Base-by-base conservation (phyloP, 2,113 vertebrate species). In the Sinocyclocheilus anophthalmus region DNA sequence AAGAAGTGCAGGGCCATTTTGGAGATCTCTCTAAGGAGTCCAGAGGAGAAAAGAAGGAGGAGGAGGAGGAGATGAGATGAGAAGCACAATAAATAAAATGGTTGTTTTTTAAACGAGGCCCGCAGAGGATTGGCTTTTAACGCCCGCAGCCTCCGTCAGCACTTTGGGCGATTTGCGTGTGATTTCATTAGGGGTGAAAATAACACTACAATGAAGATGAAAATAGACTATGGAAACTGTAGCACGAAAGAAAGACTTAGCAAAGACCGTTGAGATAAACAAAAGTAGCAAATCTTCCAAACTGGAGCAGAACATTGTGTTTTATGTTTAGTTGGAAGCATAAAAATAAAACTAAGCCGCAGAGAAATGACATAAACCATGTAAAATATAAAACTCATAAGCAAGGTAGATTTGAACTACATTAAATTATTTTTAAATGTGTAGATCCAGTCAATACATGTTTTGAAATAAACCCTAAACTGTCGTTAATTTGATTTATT, bases 151-250 rank as follows among this genome's bases (percentile, higher is more conserved):
- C 91, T 92, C 92, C 91, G 93, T 96, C 95, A 96, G 94, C 94
- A 94, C 92, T 94, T 94, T 94, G 91, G 91, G 87, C 90, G 92
- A 94, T 94, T 95, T 94, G 91, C 89, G 89, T 91, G 90, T 91
- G 92, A 93, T 94, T 94, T 95, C 93, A 94, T 94, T 94, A 94
- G 92, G 90, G 92, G 89, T 89, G 84, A 91, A 91, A 94, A 94
- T 93, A 93, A 92, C 90, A 93, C 77, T 87, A 90, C 91, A 93
- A 92, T 92, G 91, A 92, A 85, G 91, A 92, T 91, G 91, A 90
- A 92, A 93, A 92, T 89, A 93, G 90, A 72, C 80, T 88, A 92
- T 91, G 90, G 90, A 95, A 94, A 94, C 91, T 92, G 90, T 84
- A 84, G 50, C 81, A 82, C 26, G 33, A 77, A 82, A 53, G 37